Evolutionary conservation across 2,888 invertebrate species (phyloP), one percentile per base, ranked within the genome.

Genomic region (Drosophila sordidapex): DNA sequence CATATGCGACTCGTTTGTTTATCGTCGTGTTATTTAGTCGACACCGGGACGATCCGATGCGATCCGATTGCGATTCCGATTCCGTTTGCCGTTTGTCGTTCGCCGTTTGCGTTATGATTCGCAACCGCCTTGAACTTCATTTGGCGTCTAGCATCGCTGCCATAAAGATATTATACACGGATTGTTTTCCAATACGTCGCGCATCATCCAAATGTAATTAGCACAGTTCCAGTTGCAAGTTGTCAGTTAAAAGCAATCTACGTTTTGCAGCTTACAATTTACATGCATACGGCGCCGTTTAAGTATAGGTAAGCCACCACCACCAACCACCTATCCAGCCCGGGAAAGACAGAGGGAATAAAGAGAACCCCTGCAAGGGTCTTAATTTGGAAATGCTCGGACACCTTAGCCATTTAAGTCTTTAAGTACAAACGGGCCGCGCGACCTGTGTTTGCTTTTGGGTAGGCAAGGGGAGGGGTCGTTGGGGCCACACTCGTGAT

Each of bases 101-200:
- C 29, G 27, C 27, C 56, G 62, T 51, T 74, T 40, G 38, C 48
- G 53, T 64, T 71, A 36, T 59, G 71, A 54, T 48, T 76, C 79
- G 64, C 46, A 75, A 65, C 65, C 64, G 85, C 85, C 85, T 88
- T 88, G 85, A 88, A 86, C 85, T 86, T 85, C 85, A 88, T 86
- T 85, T 82, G 80, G 75, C 80, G 79, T 72, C 72, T 61, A 75
- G 85, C 85, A 83, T 74, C 82, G 87, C 74, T 67, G 65, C 78
- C 80, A 89, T 88, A 86, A 82, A 87, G 78, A 85, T 85, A 76
- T 79, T 66, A 58, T 27, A 51, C 36, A 27, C 51, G 61, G 48
- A 73, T 51, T 65, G 51, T 64, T 54, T 63, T 59, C 33, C 54
- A 51, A 15, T 11, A n/a, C 35, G 56, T 49, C 40, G 48, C 4